Percentiles rank a stretch among this genome's conserved stretches.
Conservation (phyloP, 1,140 invertebrate species). For the Brachionus asplanchnoidis region DNA sequence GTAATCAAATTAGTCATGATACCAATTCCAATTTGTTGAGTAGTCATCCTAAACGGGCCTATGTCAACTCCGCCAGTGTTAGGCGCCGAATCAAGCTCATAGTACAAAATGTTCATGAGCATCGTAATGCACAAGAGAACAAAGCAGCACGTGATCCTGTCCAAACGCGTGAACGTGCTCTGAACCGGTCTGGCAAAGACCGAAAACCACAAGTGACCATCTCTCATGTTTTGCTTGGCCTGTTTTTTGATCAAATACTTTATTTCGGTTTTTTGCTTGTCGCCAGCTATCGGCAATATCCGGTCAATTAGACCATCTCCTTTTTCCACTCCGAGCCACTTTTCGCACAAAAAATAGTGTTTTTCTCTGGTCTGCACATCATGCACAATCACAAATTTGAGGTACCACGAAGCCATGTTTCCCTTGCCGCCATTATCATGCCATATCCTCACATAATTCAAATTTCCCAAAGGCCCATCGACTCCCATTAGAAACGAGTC, state of each 20-base stretch:
- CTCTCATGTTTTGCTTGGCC: not conserved
- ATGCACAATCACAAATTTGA: constrained; percentile 58
- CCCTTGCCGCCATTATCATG: constrained; percentile 61
- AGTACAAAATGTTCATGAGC: constrained; percentile 40
- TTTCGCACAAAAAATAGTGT: constrained; percentile 56
- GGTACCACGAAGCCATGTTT: constrained; percentile 60
- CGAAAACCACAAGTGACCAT: constrained; percentile 35
- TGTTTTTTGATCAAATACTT: constrained; percentile 3
- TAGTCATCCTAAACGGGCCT: constrained; percentile 7
- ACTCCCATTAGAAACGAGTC: constrained; percentile 61
- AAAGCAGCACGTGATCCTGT: constrained; percentile 34
- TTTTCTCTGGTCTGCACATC: constrained; percentile 61
- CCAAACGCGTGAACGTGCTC: constrained; percentile 14
- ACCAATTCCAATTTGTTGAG: constrained; percentile 25
- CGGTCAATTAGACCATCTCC: constrained; percentile 57
- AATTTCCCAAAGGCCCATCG: constrained; percentile 58
- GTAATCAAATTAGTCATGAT: constrained; percentile 17
- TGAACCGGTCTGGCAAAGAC: not conserved
- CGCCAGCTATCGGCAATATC: constrained; percentile 46
- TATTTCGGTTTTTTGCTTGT: constrained; percentile 20
- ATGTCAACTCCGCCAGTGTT: not conserved
- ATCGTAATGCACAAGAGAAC: constrained; percentile 10
- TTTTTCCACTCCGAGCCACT: constrained; percentile 56
- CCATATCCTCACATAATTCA: constrained; percentile 61
- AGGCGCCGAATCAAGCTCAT: not conserved